Conservation (phyloP, 2,888 invertebrate genomes). For the Scrobipalpa costella region DNA sequence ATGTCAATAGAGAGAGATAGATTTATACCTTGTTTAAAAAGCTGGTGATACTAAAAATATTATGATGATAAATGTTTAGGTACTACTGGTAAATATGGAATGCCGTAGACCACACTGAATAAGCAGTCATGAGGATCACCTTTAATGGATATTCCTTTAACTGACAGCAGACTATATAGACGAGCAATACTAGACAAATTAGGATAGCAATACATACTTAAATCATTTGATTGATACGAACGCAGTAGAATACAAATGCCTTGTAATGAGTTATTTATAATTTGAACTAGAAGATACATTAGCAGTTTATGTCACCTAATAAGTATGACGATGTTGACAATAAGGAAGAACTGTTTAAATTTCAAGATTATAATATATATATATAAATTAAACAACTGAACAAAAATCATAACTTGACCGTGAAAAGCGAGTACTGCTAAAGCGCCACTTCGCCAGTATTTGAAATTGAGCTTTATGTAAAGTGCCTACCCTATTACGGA, state of each 20-base stretch:
- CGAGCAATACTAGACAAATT: not conserved
- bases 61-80: no score
- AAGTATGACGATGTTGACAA: not conserved
- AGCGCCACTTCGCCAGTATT: no score
- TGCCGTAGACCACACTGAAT: not conserved
- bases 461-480: no score
- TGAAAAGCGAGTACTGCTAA: no score
- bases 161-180: not conserved
- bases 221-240: not conserved
- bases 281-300: not conserved
- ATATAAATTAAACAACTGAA: not conserved
- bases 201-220: not conserved
- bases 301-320: not conserved
- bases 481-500: no score
- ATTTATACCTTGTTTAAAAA: no score
- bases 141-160: not conserved
- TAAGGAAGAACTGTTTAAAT: not conserved
- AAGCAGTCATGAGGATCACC: no score
- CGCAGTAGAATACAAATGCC: not conserved
- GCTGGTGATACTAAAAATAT: no score
- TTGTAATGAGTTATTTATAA: not conserved
- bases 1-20: no score
- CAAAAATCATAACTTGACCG: no score
- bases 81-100: not conserved
- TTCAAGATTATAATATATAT: not conserved